phyloP scores from a whole-genome alignment of 2,888 invertebrate genomes.

The Acholoe squamosa region DNA sequence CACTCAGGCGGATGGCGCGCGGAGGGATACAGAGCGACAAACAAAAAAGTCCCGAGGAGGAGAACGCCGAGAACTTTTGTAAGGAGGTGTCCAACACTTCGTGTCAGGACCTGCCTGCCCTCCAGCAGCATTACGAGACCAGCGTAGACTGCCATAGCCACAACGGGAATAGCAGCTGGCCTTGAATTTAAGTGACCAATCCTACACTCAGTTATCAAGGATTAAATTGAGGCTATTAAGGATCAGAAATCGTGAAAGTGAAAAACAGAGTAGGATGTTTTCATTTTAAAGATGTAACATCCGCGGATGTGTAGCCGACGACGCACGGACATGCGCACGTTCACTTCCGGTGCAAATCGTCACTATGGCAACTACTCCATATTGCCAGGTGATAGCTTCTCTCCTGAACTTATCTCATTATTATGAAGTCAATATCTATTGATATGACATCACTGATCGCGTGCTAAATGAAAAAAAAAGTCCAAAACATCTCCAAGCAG shows the following conservation, averaged over 20 bases:
- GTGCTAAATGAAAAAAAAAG: background rate
- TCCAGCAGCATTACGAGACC: slow-evolving; percentile 43
- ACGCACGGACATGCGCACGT: background rate
- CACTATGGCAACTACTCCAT: background rate
- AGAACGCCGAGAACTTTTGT: slow-evolving; percentile 68
- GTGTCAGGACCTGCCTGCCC: slow-evolving; percentile 70
- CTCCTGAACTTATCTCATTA: slow-evolving; percentile 31
- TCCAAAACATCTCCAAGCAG: background rate
- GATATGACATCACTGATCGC: slow-evolving; percentile 19
- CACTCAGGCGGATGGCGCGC: slow-evolving; percentile 14
- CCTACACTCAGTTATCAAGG: background rate
- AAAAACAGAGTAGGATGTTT: no score
- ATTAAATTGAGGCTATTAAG: no score
- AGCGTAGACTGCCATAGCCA: slow-evolving; percentile 34
- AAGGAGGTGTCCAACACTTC: slow-evolving; percentile 68
- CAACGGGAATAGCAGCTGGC: slow-evolving; percentile 70
- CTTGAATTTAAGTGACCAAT: slow-evolving; percentile 43
- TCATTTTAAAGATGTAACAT: no score
- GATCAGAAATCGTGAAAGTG: no score
- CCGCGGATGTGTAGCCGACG: no score
- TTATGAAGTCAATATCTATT: background rate
- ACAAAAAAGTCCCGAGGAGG: slow-evolving; percentile 69
- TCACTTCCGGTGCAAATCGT: background rate
- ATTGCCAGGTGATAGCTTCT: background rate
- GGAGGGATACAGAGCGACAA: slow-evolving; percentile 61